Conservation (phyloP, 1,140 invertebrate species). For the Aphis gossypii region DNA sequence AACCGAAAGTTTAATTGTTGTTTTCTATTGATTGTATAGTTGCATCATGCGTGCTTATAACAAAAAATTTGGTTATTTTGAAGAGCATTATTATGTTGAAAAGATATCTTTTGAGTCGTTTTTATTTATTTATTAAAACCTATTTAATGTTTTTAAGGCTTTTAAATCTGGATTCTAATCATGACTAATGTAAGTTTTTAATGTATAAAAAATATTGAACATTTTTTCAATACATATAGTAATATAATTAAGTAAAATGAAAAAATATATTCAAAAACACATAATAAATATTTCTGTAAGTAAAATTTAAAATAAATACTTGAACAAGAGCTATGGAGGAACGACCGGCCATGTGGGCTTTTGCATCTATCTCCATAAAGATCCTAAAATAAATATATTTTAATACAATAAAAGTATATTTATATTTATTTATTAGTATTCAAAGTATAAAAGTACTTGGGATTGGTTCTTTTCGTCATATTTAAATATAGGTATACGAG, state of each 20-base stretch:
- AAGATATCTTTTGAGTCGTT: no score
- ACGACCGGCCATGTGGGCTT: constrained; percentile 37
- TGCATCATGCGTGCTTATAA: no score
- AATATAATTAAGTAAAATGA: background rate
- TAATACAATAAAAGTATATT: background rate
- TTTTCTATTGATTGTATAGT: no score
- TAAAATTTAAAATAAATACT: constrained; percentile 40
- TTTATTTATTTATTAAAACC: no score
- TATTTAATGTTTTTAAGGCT: no score
- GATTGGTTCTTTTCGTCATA: constrained; percentile 32
- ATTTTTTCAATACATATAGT: background rate
- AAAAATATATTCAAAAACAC: no score
- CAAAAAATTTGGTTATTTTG: no score
- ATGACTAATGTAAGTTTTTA: no score
- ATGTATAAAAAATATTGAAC: no score
- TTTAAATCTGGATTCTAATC: no score
- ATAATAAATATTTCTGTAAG: background rate
- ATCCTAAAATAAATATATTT: constrained; percentile 42
- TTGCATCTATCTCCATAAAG: constrained; percentile 30
- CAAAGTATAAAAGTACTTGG: constrained; percentile 5
- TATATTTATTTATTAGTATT: background rate
- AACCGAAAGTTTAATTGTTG: no score
- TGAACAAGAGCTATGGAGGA: constrained; percentile 43
- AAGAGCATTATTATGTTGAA: no score
- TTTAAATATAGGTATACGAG: constrained; percentile 63